phyloP scores from a whole-genome alignment of 2,797 vertebrate species.

The Echiichthys vipera region DNA sequence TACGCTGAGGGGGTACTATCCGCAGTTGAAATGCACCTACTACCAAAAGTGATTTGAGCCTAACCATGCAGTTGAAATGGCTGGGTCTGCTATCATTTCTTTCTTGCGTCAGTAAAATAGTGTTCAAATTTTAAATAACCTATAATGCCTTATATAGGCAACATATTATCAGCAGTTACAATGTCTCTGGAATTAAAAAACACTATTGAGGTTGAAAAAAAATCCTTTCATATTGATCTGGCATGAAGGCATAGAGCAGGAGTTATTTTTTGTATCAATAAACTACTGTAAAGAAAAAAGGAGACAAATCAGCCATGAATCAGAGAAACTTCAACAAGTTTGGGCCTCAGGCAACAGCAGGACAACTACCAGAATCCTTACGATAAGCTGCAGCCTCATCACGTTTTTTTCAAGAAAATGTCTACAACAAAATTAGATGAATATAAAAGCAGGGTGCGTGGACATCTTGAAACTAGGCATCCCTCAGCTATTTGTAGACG shows the following conservation, averaged over 20 bases:
- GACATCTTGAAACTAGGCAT: constrained; percentile 34
- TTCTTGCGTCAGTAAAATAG: neutral
- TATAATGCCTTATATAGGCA: neutral
- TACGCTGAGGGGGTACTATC: too few species aligned
- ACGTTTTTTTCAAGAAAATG: neutral
- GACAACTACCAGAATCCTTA: neutral
- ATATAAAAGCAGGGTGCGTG: neutral
- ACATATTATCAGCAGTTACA: neutral
- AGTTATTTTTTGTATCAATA: constrained; percentile 53
- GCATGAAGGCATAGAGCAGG: neutral
- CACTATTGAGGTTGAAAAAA: too few species aligned
- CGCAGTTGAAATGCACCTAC: too few species aligned
- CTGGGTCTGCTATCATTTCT: neutral
- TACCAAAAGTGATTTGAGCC: too few species aligned
- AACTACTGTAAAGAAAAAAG: constrained; percentile 22
- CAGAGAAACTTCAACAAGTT: constrained; percentile 18
- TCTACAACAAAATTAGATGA: constrained; percentile 2
- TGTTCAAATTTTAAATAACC: neutral
- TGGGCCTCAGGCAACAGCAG: neutral
- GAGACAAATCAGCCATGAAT: neutral
- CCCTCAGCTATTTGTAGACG: constrained; percentile 32
- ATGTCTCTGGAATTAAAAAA: too few species aligned
- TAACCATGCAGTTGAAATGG: too few species aligned
- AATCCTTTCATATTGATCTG: neutral
- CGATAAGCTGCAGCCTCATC: constrained; percentile 13